Percentiles rank a stretch among this genome's conserved stretches.
phyloP scores from a whole-genome alignment of 2,888 invertebrate genomes.

The Drosophila nr. medialis region DNA sequence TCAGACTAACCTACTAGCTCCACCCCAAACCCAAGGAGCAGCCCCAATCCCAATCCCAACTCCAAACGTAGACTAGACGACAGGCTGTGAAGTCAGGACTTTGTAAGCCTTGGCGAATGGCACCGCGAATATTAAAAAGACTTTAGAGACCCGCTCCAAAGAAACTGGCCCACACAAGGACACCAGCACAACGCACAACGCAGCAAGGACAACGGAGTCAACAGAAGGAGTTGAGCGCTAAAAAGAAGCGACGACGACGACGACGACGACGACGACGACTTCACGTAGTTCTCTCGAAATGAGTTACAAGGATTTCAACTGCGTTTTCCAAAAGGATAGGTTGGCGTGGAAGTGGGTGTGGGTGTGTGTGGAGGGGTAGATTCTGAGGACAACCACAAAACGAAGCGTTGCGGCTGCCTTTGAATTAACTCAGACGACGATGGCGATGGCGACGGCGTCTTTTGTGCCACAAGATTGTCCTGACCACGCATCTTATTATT shows the following conservation, averaged over 20 bases:
- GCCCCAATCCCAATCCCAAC: not conserved
- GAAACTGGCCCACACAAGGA: slow-evolving; percentile 23
- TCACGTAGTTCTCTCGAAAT: slow-evolving; percentile 33
- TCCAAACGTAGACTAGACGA: slow-evolving; percentile 1
- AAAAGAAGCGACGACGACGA: slow-evolving; percentile 33
- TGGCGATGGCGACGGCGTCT: slow-evolving; percentile 3
- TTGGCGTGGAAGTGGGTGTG: not conserved
- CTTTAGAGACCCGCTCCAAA: slow-evolving; percentile 43
- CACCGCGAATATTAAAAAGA: slow-evolving; percentile 77
- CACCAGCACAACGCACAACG: not conserved
- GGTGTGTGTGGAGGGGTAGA: not conserved
- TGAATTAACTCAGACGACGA: slow-evolving; percentile 47
- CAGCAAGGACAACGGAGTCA: slow-evolving; percentile 3
- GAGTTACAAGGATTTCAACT: slow-evolving; percentile 19
- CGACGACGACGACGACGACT: slow-evolving; percentile 26
- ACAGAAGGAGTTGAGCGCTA: slow-evolving; percentile 41
- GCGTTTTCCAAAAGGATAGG: not conserved
- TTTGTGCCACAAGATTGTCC: slow-evolving; percentile 42
- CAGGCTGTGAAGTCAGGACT: slow-evolving; percentile 29
- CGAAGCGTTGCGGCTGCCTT: slow-evolving; percentile 53
- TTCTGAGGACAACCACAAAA: slow-evolving; percentile 45
- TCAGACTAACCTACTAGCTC: slow-evolving; percentile 38
- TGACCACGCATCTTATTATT: slow-evolving; percentile 60
- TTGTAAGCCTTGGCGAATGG: slow-evolving; percentile 33
- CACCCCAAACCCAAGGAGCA: not conserved